Percentiles rank a stretch among this genome's conserved stretches.
These are phyloP conservation scores for Micromesistius poutassou DNA, from an alignment of 2,797 vertebrate species.

Conservation along the genomic window DNA sequence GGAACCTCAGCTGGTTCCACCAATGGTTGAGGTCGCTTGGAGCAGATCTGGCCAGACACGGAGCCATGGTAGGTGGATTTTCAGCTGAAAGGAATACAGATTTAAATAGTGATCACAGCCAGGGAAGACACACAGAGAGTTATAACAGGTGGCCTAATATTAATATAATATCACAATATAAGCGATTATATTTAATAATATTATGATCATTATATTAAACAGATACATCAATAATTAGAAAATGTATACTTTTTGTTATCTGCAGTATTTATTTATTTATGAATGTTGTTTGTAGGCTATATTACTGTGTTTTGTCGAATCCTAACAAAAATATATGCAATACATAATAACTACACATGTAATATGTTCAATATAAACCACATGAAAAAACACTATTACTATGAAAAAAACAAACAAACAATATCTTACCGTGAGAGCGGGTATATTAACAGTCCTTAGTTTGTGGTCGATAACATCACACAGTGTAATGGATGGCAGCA, in stretches of 20 bases:
- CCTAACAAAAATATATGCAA: not conserved
- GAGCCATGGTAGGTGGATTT: constrained; percentile 53
- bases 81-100: not conserved
- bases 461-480: constrained; percentile 30
- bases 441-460: constrained; percentile 28
- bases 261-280: not conserved
- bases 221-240: not conserved
- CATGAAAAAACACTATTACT: not conserved
- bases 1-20: constrained; percentile 82
- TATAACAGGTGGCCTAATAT: not conserved
- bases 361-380: not conserved
- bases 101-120: not conserved
- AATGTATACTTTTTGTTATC: not conserved
- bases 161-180: not conserved
- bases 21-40: constrained; percentile 74
- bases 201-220: not conserved
- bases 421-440: constrained; percentile 49
- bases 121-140: not conserved
- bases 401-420: not conserved
- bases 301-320: not conserved
- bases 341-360: not conserved
- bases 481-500: constrained; percentile 17
- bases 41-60: constrained; percentile 68
- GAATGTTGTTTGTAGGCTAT: not conserved
- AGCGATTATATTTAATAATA: not conserved